phyloP scores from a whole-genome alignment of 2,888 invertebrate genomes.

The Aplocera efformata region DNA sequence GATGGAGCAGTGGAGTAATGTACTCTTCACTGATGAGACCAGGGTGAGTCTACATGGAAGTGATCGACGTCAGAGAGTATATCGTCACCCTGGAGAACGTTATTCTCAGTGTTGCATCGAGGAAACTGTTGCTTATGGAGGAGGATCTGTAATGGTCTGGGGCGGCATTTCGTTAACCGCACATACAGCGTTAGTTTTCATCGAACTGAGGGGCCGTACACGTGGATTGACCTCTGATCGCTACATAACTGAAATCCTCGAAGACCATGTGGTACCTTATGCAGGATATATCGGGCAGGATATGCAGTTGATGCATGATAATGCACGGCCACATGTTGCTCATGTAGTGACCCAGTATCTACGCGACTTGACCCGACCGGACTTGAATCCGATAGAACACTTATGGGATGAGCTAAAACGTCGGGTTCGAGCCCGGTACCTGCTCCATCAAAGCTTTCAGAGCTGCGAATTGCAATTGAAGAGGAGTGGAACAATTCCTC shows the following conservation, averaged over 20 bases:
- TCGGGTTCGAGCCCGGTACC: no score
- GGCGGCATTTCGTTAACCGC: conserved; percentile 16
- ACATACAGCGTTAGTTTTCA: conserved; percentile 1
- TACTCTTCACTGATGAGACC: conserved; percentile 17
- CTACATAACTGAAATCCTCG: no score
- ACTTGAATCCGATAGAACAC: no score
- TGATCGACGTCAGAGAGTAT: no score
- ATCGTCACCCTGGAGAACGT: conserved; percentile 20
- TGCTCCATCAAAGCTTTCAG: no score
- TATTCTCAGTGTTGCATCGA: conserved; percentile 20
- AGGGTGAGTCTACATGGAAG: conserved; percentile 21
- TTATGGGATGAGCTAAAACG: no score
- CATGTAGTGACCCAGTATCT: not conserved
- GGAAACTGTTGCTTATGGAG: conserved; percentile 19
- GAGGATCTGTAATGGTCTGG: conserved; percentile 18
- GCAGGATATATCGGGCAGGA: conserved; percentile 1
- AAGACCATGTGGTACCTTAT: no score
- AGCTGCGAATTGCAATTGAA: no score
- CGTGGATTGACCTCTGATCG: not conserved
- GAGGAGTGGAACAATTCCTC: no score
- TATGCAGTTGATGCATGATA: not conserved
- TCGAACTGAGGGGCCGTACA: not conserved
- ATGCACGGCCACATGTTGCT: conserved; percentile 5
- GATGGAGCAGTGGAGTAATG: conserved; percentile 13
- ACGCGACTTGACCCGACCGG: no score